A percentile compares a stretch with the other conserved stretches of the same genome.
Evolutionary conservation across 2,797 vertebrate species (phyloP).

Genomic region (Mus caroli): DNA sequence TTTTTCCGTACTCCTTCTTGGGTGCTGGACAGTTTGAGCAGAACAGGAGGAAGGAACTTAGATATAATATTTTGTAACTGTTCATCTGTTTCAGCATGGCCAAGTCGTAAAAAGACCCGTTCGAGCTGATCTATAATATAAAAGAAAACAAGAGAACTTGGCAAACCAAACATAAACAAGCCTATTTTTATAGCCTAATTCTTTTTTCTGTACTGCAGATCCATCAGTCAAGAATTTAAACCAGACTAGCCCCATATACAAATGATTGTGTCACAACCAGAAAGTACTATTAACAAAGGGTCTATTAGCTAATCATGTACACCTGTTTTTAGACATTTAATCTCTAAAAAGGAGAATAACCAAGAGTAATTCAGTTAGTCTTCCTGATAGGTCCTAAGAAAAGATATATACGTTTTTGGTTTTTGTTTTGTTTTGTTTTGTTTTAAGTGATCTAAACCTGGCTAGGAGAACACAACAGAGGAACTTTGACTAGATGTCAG

Average conservation of each 20-base stretch:
- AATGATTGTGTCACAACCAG: conserved; percentile 13
- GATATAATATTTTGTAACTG: conserved; percentile 99
- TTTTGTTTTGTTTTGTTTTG: too few relatives aligned
- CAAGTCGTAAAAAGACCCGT: conserved; percentile 98
- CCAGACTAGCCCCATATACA: neutral
- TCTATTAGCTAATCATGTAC: neutral
- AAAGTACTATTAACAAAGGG: neutral
- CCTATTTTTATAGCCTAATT: conserved; percentile 37
- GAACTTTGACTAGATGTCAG: conserved; percentile 30
- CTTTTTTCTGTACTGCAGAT: conserved; percentile 6
- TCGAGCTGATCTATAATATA: conserved; percentile 96
- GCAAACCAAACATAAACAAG: conserved; percentile 65
- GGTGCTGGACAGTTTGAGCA: conserved; percentile 98
- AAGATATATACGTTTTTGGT: neutral
- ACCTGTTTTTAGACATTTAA: conserved; percentile 12
- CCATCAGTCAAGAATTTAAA: conserved; percentile 39
- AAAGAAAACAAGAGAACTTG: conserved; percentile 72
- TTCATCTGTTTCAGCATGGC: conserved; percentile 99
- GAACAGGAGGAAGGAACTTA: conserved; percentile 98
- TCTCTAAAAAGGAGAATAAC: conserved; percentile 8
- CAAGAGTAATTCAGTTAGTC: conserved; percentile 26
- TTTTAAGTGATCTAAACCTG: neutral
- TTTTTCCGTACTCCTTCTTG: conserved; percentile 99
- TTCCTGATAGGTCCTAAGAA: conserved; percentile 18
- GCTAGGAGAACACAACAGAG: neutral